These are phyloP conservation scores for Saccopteryx leptura DNA, from an alignment of 2,113 vertebrate species.

Conservation along the genomic window DNA sequence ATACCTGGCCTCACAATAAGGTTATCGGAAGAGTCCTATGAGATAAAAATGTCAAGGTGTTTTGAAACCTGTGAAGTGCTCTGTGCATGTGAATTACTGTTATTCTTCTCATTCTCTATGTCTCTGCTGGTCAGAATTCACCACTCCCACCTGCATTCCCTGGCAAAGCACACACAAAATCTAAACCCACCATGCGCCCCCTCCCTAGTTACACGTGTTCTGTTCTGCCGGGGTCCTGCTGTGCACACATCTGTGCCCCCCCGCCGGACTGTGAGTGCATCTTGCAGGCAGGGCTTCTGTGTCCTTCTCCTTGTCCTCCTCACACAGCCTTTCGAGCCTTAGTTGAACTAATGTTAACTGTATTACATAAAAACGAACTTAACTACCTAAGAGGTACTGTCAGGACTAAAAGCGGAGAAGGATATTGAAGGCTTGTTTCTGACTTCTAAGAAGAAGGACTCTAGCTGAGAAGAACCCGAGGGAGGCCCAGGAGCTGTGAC, in stretches of 20 bases:
- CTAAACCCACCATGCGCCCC: background rate
- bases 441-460: background rate
- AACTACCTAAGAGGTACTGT: background rate
- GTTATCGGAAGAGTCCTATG: slow-evolving; percentile 26
- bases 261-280: background rate
- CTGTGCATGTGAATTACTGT: background rate
- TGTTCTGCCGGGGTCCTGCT: background rate
- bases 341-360: background rate
- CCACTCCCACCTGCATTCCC: background rate
- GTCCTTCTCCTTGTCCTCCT: background rate
- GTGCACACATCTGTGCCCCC: background rate
- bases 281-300: background rate
- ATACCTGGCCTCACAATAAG: slow-evolving; percentile 51
- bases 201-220: background rate
- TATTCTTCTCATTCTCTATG: slow-evolving; percentile 34
- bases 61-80: slow-evolving; percentile 49
- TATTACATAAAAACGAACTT: background rate
- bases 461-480: background rate
- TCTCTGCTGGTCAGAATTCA: slow-evolving; percentile 45
- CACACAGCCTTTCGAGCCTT: background rate
- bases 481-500: background rate
- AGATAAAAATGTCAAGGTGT: slow-evolving; percentile 65
- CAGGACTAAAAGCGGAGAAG: background rate
- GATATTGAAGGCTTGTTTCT: background rate
- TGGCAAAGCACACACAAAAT: background rate